A percentile compares a stretch with the other conserved stretches of the same genome.
Evolutionary conservation across 1,140 invertebrate species (phyloP).

Genomic region (Sogatella furcifera): DNA sequence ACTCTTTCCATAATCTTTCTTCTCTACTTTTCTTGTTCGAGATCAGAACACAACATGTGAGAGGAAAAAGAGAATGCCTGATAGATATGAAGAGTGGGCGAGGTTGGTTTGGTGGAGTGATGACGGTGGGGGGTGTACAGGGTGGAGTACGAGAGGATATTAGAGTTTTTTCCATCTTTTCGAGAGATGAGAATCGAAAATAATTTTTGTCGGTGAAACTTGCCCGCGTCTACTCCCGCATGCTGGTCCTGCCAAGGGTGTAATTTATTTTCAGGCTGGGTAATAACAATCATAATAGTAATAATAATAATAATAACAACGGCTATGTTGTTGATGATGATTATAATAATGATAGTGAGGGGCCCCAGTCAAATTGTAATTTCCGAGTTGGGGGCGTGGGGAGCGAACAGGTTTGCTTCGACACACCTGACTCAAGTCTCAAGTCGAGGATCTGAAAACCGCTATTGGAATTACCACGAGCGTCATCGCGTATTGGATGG

Average conservation of each 20-base stretch:
- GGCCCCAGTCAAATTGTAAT: neutral
- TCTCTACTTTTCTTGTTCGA: too few species aligned
- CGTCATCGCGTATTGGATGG: too few species aligned
- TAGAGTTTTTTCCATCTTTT: neutral
- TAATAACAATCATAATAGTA: constrained; percentile 1
- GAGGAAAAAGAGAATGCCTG: too few species aligned
- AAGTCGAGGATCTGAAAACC: neutral
- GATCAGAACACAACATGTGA: too few species aligned
- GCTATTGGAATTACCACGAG: neutral
- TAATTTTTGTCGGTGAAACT: neutral
- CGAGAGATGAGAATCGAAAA: neutral
- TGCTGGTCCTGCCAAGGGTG: neutral
- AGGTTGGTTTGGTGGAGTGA: too few species aligned
- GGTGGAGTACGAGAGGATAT: neutral
- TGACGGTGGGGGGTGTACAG: too few species aligned
- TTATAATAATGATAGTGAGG: neutral
- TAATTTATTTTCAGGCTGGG: constrained; percentile 1
- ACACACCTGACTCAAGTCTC: neutral
- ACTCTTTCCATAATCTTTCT: too few species aligned
- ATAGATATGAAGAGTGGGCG: too few species aligned
- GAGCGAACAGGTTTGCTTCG: neutral
- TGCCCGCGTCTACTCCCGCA: neutral
- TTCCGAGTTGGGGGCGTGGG: neutral
- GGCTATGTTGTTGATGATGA: neutral
- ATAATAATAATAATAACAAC: neutral